Evolutionary conservation across 2,797 vertebrate species (phyloP).

Genomic region (Brachymystax lenok): DNA sequence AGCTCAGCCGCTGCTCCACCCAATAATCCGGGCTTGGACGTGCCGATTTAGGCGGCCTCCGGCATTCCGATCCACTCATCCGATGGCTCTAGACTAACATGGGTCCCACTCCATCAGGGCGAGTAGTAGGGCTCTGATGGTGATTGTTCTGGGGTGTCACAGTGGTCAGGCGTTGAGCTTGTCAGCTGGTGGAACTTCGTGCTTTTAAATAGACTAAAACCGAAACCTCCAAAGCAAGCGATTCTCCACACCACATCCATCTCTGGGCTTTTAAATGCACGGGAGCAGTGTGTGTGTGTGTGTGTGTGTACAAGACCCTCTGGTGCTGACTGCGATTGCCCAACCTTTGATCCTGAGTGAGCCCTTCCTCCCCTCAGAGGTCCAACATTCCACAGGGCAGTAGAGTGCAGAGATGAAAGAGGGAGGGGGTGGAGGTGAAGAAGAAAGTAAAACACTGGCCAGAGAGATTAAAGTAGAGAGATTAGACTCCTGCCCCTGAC

Average conservation of each 20-base stretch:
- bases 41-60: slow-evolving; percentile 71
- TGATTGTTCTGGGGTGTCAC: slow-evolving; percentile 2
- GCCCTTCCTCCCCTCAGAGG: slow-evolving; percentile 55
- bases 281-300: slow-evolving; percentile 5
- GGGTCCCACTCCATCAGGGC: too few species aligned
- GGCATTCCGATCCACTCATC: slow-evolving; percentile 75
- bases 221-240: slow-evolving; percentile 21
- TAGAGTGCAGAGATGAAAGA: slow-evolving; percentile 57
- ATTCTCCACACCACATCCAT: neutral
- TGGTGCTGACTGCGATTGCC: slow-evolving; percentile 67
- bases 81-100: slow-evolving; percentile 13
- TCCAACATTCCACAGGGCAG: slow-evolving; percentile 71
- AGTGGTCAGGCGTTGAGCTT: slow-evolving; percentile 1
- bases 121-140: slow-evolving; percentile 14
- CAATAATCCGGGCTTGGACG: slow-evolving; percentile 73
- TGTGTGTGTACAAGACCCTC: slow-evolving; percentile 3
- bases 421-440: slow-evolving; percentile 55
- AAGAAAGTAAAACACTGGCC: slow-evolving; percentile 67
- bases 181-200: neutral
- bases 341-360: slow-evolving; percentile 66
- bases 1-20: slow-evolving; percentile 64
- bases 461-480: slow-evolving; percentile 72
- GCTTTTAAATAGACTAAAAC: slow-evolving; percentile 30
- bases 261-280: slow-evolving; percentile 33
- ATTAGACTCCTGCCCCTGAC: slow-evolving; percentile 68